Conservation (phyloP, 2,797 vertebrate genomes). For the Morus bassanus region DNA sequence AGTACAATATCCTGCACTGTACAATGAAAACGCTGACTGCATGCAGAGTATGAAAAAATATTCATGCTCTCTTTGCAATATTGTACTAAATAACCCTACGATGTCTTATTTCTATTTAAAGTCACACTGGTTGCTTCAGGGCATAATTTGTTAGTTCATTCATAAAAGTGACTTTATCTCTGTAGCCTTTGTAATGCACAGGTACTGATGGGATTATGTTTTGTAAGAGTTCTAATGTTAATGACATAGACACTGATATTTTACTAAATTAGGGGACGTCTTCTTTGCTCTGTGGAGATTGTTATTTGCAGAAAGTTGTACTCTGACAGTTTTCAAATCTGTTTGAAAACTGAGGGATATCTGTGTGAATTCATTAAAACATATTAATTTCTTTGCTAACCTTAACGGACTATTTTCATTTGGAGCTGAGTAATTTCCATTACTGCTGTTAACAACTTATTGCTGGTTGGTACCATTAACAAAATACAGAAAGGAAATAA, state of each 20-base stretch:
- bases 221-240: neutral
- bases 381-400: neutral
- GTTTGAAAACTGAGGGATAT: neutral
- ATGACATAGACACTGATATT: neutral
- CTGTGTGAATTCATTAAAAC: neutral
- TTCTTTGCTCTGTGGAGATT: neutral
- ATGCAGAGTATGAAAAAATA: neutral
- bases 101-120: constrained; percentile 47
- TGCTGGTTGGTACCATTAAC: neutral
- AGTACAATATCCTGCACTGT: neutral
- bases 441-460: neutral
- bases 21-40: neutral
- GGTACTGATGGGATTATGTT: constrained; percentile 9
- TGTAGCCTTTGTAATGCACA: neutral
- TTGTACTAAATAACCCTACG: neutral
- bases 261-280: neutral
- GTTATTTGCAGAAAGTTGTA: neutral
- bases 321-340: neutral
- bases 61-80: constrained; percentile 10
- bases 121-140: constrained; percentile 45
- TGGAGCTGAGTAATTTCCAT: neutral
- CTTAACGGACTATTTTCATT: neutral
- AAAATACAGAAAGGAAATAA: neutral
- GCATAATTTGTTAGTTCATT: constrained; percentile 46
- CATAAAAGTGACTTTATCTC: constrained; percentile 29